Evolutionary conservation across 1,140 invertebrate genomes (phyloP).

Genomic region (Lucilia sericata): DNA sequence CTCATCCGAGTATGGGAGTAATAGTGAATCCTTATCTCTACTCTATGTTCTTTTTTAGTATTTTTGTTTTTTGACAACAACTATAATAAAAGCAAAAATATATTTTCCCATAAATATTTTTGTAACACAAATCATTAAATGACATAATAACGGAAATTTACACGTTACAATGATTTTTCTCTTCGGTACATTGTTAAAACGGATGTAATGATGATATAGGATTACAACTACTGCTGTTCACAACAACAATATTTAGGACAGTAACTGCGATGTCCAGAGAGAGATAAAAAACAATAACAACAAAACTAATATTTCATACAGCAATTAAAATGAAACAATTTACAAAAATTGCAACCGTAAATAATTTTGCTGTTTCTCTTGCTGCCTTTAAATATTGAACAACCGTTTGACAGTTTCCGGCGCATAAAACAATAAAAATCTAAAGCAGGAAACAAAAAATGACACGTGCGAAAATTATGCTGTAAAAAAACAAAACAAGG

Average conservation of each 20-base stretch:
- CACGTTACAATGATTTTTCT: slow-evolving; percentile 8
- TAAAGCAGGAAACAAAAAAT: neutral
- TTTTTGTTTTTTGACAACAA: neutral
- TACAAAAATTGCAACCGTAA: slow-evolving; percentile 39
- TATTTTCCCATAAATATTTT: slow-evolving; percentile 34
- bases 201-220: slow-evolving; percentile 34
- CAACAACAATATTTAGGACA: neutral
- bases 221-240: neutral
- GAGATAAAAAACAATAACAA: neutral
- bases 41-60: neutral
- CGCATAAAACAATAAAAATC: neutral
- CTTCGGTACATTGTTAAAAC: neutral
- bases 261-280: slow-evolving; percentile 1
- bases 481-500: slow-evolving; percentile 6
- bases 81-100: neutral
- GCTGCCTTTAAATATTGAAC: neutral
- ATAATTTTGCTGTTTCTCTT: neutral
- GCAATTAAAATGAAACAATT: slow-evolving; percentile 39
- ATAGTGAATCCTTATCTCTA: neutral
- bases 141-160: slow-evolving; percentile 42
- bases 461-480: slow-evolving; percentile 41
- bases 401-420: slow-evolving; percentile 40
- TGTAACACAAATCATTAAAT: slow-evolving; percentile 38
- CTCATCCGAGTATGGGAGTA: neutral
- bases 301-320: slow-evolving; percentile 33